Conservation (phyloP, 35 echinoderm and acorn worm genomes). For the Anneissia japonica region DNA sequence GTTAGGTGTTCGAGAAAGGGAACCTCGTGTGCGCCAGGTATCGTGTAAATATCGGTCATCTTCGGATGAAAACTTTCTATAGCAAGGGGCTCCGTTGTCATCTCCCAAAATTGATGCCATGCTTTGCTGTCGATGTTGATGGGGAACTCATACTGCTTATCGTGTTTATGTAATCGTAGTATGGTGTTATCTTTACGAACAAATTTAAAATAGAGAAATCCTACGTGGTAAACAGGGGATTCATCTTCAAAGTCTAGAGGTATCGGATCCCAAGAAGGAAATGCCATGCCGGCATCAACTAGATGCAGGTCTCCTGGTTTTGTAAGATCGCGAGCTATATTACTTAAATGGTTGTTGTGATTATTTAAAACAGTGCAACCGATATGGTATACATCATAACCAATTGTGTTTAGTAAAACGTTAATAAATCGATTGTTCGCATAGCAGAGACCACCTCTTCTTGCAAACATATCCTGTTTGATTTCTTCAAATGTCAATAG, state of each 20-base stretch:
- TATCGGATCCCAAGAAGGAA: not conserved
- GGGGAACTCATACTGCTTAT: too few species aligned
- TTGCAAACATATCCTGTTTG: slow-evolving; percentile 1
- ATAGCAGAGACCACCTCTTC: slow-evolving; percentile 11
- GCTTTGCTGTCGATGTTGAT: too few species aligned
- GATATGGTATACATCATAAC: not conserved
- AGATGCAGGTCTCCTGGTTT: not conserved
- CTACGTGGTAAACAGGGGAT: not conserved
- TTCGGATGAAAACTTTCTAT: too few species aligned
- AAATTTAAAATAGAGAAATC: too few species aligned
- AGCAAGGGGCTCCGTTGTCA: too few species aligned
- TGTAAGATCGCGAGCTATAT: not conserved
- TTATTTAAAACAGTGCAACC: not conserved
- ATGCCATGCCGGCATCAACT: not conserved
- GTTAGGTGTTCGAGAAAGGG: too few species aligned
- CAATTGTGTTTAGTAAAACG: not conserved
- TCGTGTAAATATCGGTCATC: too few species aligned
- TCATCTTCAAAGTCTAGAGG: not conserved
- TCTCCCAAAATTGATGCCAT: too few species aligned
- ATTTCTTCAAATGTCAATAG: slow-evolving; percentile 7
- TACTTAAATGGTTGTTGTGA: not conserved
- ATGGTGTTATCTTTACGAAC: too few species aligned
- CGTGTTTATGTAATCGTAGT: too few species aligned
- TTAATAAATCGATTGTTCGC: not conserved
- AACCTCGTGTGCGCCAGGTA: too few species aligned